Evolutionary conservation across 2,888 invertebrate species (phyloP).

Genomic region (Morpho achilles): DNA sequence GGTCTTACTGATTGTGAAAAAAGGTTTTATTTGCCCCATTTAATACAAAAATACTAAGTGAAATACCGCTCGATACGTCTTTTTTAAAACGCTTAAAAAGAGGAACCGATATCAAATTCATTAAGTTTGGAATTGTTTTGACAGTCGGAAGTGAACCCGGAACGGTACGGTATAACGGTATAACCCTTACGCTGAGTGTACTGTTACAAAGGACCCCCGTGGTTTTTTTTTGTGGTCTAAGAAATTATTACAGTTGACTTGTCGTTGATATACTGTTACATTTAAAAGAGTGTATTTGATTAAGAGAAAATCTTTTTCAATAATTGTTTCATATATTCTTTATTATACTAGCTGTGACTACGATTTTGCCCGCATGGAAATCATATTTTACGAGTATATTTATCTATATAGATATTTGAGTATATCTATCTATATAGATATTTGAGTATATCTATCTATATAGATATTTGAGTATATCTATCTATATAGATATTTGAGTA

Average conservation of each 20-base stretch:
- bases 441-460: too few relatives aligned
- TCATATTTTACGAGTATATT: too few relatives aligned
- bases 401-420: too few relatives aligned
- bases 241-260: constrained; percentile 46
- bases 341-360: too few relatives aligned
- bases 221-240: constrained; percentile 34
- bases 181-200: constrained; percentile 50
- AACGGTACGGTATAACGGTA: constrained; percentile 50
- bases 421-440: too few relatives aligned
- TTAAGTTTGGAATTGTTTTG: constrained; percentile 21
- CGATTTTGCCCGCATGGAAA: too few relatives aligned
- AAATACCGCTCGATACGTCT: too few relatives aligned
- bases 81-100: neutral
- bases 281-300: constrained; percentile 1
- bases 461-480: too few relatives aligned
- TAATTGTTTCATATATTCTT: neutral
- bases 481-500: too few relatives aligned
- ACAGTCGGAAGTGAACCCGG: constrained; percentile 57
- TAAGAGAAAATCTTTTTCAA: neutral
- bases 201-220: constrained; percentile 38
- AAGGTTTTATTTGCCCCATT: too few relatives aligned
- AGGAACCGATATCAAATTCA: constrained; percentile 10
- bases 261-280: constrained; percentile 44
- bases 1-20: too few relatives aligned
- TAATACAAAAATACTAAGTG: too few relatives aligned